These are phyloP conservation scores for Leistus spinibarbis DNA, from an alignment of 2,888 invertebrate species.

Conservation along the genomic window DNA sequence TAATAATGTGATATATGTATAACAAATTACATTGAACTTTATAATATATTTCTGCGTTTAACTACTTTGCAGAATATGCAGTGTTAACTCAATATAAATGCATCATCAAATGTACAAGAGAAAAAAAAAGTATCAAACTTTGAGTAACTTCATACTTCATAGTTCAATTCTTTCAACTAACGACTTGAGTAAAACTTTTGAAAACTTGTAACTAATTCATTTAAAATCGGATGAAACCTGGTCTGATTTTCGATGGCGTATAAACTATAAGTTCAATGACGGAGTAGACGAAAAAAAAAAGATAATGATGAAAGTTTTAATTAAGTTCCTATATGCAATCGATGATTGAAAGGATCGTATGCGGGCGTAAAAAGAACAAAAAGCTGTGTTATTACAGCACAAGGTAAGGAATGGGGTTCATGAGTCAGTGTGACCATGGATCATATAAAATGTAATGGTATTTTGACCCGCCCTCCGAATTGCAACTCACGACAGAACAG, in stretches of 20 bases:
- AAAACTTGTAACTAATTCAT: background rate
- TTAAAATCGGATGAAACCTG: background rate
- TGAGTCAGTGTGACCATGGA: conserved; percentile 5
- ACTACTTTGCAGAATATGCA: background rate
- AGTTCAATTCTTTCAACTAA: background rate
- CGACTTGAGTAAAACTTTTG: background rate
- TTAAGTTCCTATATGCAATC: background rate
- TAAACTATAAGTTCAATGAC: background rate
- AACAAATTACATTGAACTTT: no score
- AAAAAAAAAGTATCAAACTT: background rate
- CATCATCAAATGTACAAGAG: background rate
- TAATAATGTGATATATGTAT: no score
- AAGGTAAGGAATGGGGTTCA: background rate
- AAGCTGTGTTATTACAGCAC: background rate
- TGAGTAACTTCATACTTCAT: background rate
- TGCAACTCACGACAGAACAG: conserved; percentile 41
- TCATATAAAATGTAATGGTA: background rate
- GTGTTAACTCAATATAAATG: background rate
- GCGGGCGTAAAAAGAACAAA: background rate
- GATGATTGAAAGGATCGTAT: background rate
- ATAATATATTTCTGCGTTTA: background rate
- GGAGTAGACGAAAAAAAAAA: background rate
- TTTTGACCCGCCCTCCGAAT: conserved; percentile 49
- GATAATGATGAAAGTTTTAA: conserved; percentile 3
- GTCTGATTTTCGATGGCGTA: background rate